phyloP scores from a whole-genome alignment of 2,888 invertebrate species.

The Arge pagana region DNA sequence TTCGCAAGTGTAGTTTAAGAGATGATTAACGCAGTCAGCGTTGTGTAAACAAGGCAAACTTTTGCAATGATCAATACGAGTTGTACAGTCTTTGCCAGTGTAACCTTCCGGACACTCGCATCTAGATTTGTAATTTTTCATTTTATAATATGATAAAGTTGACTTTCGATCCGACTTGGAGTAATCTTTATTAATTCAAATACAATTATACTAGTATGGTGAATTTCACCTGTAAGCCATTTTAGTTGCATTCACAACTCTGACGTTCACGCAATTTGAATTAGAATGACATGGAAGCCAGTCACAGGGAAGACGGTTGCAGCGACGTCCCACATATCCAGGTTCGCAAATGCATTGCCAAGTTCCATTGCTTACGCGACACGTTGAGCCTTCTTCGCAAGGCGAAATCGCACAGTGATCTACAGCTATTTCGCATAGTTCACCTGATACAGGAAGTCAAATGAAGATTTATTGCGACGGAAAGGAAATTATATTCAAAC shows the following conservation, averaged over 20 bases:
- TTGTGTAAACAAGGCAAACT: slow-evolving; percentile 54
- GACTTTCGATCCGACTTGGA: no score
- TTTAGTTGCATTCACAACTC: slow-evolving; percentile 53
- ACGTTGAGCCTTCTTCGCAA: slow-evolving; percentile 59
- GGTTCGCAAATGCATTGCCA: slow-evolving; percentile 61
- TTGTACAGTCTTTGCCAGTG: slow-evolving; percentile 60
- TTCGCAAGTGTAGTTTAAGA: slow-evolving; percentile 56
- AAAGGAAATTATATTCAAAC: not conserved
- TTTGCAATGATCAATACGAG: slow-evolving; percentile 57
- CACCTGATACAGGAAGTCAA: slow-evolving; percentile 44
- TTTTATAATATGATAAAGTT: slow-evolving; percentile 1
- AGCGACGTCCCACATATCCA: slow-evolving; percentile 62
- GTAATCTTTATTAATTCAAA: no score
- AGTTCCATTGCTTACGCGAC: slow-evolving; percentile 50
- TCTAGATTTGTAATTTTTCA: slow-evolving; percentile 46
- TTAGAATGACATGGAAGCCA: slow-evolving; percentile 61
- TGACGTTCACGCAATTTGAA: slow-evolving; percentile 58
- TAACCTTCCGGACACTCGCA: slow-evolving; percentile 65
- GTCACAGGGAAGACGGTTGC: slow-evolving; percentile 64
- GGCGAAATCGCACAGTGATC: slow-evolving; percentile 60
- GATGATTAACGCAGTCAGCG: slow-evolving; percentile 56
- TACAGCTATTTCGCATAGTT: slow-evolving; percentile 59
- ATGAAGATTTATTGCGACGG: not conserved
- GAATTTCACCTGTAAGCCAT: slow-evolving; percentile 58
- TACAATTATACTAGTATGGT: no score